Conservation (phyloP, 2,888 invertebrate species). For the Clepsis dumicolana region DNA sequence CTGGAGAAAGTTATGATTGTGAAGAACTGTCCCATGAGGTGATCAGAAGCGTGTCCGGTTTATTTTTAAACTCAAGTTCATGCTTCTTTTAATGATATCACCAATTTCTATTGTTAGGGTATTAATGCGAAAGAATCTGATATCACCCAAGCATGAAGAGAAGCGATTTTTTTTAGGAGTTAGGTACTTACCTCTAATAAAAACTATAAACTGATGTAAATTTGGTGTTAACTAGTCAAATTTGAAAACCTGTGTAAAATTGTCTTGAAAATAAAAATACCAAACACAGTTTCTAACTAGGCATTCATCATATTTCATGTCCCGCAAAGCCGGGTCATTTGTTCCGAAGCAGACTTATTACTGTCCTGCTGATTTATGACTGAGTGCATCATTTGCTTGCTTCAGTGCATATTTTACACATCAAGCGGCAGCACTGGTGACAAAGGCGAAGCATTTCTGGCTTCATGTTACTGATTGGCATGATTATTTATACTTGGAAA, state of each 20-base stretch:
- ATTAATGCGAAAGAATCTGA: neutral
- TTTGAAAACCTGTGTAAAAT: neutral
- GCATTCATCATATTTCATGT: constrained; percentile 15
- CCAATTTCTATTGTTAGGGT: too few species aligned
- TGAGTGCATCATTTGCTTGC: neutral
- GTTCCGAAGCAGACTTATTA: constrained; percentile 10
- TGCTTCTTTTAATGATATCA: neutral
- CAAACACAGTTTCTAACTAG: neutral
- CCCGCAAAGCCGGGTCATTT: neutral
- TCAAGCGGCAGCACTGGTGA: constrained; percentile 26
- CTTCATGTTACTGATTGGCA: constrained; percentile 18
- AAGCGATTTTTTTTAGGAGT: constrained; percentile 1
- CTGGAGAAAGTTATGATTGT: constrained; percentile 57
- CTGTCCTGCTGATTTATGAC: neutral
- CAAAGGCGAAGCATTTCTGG: constrained; percentile 27
- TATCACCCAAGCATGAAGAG: neutral
- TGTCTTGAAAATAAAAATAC: neutral
- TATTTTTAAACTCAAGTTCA: neutral
- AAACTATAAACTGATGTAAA: too few species aligned
- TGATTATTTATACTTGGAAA: constrained; percentile 8
- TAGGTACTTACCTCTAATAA: too few species aligned
- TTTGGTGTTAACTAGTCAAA: too few species aligned
- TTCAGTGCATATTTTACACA: constrained; percentile 21
- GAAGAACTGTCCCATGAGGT: neutral
- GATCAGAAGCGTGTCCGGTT: neutral